phyloP scores from a whole-genome alignment of 1,140 invertebrate genomes.

The Brachionus plicatilis region DNA sequence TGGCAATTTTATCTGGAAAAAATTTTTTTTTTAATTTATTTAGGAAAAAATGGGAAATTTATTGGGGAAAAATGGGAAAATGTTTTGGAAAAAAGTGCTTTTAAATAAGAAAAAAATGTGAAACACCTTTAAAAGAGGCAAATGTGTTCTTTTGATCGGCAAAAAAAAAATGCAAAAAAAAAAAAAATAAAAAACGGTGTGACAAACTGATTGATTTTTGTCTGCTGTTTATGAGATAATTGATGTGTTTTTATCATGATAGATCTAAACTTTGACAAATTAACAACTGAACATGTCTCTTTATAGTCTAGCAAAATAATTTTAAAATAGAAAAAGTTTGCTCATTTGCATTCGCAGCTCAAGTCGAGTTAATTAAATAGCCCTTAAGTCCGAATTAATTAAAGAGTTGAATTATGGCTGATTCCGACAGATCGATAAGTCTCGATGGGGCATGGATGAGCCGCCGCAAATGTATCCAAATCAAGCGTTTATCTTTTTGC shows the following conservation, averaged over 20 bases:
- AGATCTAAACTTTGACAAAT: background rate
- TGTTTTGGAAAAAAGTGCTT: background rate
- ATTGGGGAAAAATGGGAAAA: no score
- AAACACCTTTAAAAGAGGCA: conserved; percentile 26
- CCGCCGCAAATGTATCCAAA: background rate
- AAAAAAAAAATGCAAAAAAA: background rate
- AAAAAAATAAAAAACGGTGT: background rate
- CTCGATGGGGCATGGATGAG: background rate
- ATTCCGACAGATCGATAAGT: background rate
- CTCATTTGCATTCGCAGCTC: background rate
- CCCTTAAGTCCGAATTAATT: background rate
- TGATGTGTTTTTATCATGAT: conserved; percentile 26
- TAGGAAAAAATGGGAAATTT: no score
- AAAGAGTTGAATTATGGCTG: background rate
- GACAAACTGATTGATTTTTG: conserved; percentile 29
- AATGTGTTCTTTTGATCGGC: conserved; percentile 2
- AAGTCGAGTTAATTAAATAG: background rate
- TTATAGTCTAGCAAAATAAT: background rate
- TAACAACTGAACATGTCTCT: background rate
- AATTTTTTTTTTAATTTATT: no score
- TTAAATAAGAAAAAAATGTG: background rate
- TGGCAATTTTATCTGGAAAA: background rate
- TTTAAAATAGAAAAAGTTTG: background rate
- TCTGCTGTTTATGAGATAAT: background rate
- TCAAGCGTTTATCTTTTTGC: background rate